Base-by-base conservation (phyloP, 35 echinoderm and acorn worm genomes). In the Diadema setosum region DNA sequence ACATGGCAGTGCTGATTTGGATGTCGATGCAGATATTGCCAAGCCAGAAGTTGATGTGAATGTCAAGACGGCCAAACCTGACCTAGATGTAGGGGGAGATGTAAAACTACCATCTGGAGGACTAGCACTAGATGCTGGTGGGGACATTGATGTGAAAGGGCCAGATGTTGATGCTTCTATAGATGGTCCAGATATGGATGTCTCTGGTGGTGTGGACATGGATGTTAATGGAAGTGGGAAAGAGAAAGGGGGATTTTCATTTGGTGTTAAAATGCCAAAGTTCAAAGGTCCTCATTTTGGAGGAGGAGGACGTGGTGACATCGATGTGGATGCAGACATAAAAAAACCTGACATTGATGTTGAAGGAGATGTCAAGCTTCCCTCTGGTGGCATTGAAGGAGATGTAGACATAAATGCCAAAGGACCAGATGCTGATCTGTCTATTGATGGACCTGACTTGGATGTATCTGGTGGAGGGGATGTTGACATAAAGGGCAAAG, bases 311-410 rank as follows among this genome's bases (percentile, higher is more conserved):
- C n/a, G n/a, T n/a, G n/a, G n/a, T n/a, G n/a, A n/a, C n/a, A n/a
- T n/a, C n/a, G n/a, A n/a, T n/a, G n/a, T n/a, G n/a, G n/a, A n/a
- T n/a, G n/a, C n/a, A n/a, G n/a, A n/a, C n/a, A n/a, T n/a, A n/a
- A n/a, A n/a, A n/a, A 91, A 91, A 78, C 75, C 75, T 31, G 58
- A 93, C 69, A 26, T 92, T n/a, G n/a, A n/a, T n/a, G n/a, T n/a
- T n/a, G n/a, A n/a, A n/a, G n/a, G n/a, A 23, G 85, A 87, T 82
- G 48, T 52, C 9, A n/a, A 52, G 9, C 9, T 52, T 11, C 48
- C 48, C 9, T 52, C 48, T 52, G 48, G 48, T 11, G 48, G 48
- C 7, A 46, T 52, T 6, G 49, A 58, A 84, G 49, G 48, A 57
- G 82, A 46, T 85, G 60, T 37, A 25, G 90, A 46, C 52, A 30